Conservation (phyloP, 2,888 invertebrate species). For the Rhingia campestris region DNA sequence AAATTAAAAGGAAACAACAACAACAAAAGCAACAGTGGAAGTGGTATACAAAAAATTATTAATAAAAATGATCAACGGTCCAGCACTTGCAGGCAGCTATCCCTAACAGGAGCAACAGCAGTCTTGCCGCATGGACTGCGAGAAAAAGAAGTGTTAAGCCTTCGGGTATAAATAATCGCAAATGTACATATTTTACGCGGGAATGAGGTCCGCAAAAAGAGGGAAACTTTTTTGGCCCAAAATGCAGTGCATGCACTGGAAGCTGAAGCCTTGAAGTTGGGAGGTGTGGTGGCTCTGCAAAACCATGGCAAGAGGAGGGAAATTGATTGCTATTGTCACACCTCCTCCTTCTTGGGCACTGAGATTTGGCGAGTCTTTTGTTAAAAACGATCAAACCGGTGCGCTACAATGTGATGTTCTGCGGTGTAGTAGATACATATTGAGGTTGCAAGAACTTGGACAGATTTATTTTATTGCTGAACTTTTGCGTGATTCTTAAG, state of each 20-base stretch:
- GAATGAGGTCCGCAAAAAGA: slow-evolving; percentile 54
- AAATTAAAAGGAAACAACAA: slow-evolving; percentile 62
- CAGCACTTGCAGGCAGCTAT: slow-evolving; percentile 40
- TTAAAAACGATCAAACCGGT: slow-evolving; percentile 21
- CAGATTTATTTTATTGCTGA: slow-evolving; percentile 54
- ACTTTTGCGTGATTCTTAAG: slow-evolving; percentile 21
- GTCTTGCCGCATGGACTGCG: slow-evolving; percentile 29
- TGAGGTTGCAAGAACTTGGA: slow-evolving; percentile 19
- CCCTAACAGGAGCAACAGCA: slow-evolving; percentile 66
- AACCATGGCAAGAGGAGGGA: slow-evolving; percentile 11
- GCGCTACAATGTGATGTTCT: not conserved
- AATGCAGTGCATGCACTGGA: slow-evolving; percentile 19
- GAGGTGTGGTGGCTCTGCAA: not conserved
- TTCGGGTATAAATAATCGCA: slow-evolving; percentile 74
- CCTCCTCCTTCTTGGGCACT: slow-evolving; percentile 69
- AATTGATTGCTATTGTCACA: slow-evolving; percentile 76
- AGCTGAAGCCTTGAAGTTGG: slow-evolving; percentile 13
- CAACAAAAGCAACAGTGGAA: not conserved
- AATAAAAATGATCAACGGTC: slow-evolving; percentile 72
- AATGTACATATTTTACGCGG: slow-evolving; percentile 69
- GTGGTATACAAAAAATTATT: slow-evolving; percentile 53
- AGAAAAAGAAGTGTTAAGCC: slow-evolving; percentile 64
- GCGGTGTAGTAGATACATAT: not conserved
- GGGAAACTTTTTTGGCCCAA: slow-evolving; percentile 27
- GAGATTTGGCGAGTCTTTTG: slow-evolving; percentile 42